A percentile compares a stretch with the other conserved stretches of the same genome.
Evolutionary conservation across 2,888 invertebrate species (phyloP).

Genomic region (Smittia sp.): DNA sequence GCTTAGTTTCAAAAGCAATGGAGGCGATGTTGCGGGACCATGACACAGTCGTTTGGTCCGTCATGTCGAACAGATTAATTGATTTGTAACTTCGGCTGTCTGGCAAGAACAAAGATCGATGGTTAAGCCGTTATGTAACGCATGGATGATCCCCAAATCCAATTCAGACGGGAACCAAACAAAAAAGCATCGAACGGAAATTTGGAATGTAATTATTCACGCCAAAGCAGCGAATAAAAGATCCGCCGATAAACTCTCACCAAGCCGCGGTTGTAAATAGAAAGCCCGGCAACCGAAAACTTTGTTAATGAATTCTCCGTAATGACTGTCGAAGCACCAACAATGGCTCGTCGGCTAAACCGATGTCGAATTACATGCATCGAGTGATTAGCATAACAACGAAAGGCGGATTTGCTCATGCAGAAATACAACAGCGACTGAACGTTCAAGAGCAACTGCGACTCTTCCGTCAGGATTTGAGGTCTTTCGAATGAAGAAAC

Average conservation of each 20-base stretch:
- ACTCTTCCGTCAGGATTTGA: not conserved
- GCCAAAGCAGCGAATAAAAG: not conserved
- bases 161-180: too few species aligned
- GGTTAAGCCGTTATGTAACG: too few species aligned
- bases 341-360: not conserved
- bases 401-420: not conserved
- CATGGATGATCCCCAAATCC: too few species aligned
- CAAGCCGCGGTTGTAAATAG: not conserved
- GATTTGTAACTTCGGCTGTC: too few species aligned
- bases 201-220: not conserved
- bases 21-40: too few species aligned
- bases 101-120: too few species aligned
- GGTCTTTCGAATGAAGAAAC: not conserved
- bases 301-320: slow-evolving; percentile 14
- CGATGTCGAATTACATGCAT: slow-evolving; percentile 4
- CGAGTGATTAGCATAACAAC: slow-evolving; percentile 9
- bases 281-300: slow-evolving; percentile 1
- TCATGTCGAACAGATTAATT: too few species aligned
- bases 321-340: not conserved
- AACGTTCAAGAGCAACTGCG: not conserved
- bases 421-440: too few species aligned
- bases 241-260: not conserved
- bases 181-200: not conserved
- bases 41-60: too few species aligned
- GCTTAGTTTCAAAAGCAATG: not conserved